Conservation (phyloP, 2,888 invertebrate genomes). For the Prenolepis imparis region DNA sequence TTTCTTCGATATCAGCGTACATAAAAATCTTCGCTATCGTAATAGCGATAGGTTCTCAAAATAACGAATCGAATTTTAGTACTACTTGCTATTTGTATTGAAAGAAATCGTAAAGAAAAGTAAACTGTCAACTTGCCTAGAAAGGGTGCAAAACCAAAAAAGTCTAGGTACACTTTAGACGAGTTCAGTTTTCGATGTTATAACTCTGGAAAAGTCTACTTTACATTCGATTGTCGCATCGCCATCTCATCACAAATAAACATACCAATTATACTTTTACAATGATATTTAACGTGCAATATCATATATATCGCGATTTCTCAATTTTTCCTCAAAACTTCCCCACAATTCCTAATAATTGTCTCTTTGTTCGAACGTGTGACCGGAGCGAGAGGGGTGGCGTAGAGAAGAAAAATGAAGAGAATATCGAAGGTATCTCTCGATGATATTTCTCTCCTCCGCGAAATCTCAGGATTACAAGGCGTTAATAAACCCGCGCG, state of each 20-base stretch:
- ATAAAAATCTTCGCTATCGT: not conserved
- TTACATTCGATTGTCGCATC: not conserved
- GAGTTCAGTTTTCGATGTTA: constrained; percentile 27
- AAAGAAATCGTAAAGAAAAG: not conserved
- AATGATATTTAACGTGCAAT: not conserved
- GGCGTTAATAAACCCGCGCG: constrained; percentile 1
- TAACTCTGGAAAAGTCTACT: constrained; percentile 26
- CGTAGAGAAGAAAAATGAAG: not conserved
- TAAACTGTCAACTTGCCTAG: not conserved
- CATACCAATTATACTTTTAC: not conserved
- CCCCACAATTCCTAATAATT: not conserved
- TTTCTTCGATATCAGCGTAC: not conserved
- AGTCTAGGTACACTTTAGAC: not conserved
- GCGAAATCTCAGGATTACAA: not conserved
- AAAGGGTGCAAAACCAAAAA: not conserved
- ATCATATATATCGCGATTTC: not conserved
- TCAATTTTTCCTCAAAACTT: constrained; percentile 2
- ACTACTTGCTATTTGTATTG: no score
- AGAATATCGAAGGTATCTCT: not conserved
- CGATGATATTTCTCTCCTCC: not conserved
- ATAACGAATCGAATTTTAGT: not conserved
- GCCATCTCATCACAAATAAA: not conserved
- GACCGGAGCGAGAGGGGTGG: not conserved
- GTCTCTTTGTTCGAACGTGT: not conserved
- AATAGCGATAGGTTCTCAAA: not conserved